phyloP scores from a whole-genome alignment of 2,888 invertebrate species.

The Luperina nickerlii region DNA sequence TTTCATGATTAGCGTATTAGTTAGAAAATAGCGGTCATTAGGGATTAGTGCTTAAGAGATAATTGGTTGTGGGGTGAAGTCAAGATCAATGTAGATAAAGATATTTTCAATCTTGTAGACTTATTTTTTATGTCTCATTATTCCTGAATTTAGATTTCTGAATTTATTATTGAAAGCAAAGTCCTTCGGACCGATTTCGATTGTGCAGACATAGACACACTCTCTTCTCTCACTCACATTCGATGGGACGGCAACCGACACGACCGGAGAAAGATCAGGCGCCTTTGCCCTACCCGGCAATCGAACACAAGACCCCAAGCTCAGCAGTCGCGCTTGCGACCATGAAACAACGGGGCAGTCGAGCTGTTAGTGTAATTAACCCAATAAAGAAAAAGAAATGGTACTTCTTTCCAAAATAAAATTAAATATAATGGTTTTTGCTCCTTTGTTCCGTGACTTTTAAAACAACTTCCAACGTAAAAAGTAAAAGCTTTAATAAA shows the following conservation, averaged over 20 bases:
- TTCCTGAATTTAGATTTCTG: background rate
- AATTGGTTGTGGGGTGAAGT: background rate
- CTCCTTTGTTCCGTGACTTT: slow-evolving; percentile 14
- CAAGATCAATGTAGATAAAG: background rate
- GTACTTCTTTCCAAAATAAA: background rate
- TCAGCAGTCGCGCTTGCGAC: background rate
- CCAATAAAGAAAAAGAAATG: background rate
- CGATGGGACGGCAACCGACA: background rate
- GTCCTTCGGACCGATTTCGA: background rate
- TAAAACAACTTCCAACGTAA: slow-evolving; percentile 24
- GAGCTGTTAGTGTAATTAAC: background rate
- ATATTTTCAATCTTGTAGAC: background rate
- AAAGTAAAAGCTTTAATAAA: slow-evolving; percentile 54
- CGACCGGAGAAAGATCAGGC: background rate
- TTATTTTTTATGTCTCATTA: background rate
- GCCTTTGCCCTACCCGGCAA: background rate
- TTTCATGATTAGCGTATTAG: slow-evolving; percentile 16
- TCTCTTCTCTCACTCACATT: background rate
- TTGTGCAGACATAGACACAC: background rate
- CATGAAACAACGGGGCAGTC: background rate
- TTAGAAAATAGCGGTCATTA: slow-evolving; percentile 1
- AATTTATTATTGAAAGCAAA: background rate
- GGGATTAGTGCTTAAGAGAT: slow-evolving; percentile 10
- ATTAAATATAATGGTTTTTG: slow-evolving; percentile 3
- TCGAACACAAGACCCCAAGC: background rate